phyloP scores from a whole-genome alignment of 1,140 invertebrate species.

The Drosophila truncata region DNA sequence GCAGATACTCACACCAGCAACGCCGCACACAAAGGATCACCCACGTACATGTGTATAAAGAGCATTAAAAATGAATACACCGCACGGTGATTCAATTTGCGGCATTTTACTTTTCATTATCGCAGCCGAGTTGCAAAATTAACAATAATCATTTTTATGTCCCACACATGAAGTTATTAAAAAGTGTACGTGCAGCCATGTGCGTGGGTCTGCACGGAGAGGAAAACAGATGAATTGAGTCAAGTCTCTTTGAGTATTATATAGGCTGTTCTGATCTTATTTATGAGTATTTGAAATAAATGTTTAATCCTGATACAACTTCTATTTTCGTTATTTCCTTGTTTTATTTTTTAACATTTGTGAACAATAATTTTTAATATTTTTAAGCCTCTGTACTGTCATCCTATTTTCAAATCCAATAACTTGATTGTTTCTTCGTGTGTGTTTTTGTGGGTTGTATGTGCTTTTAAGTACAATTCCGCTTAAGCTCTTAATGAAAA shows the following conservation, averaged over 20 bases:
- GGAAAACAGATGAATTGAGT: not conserved
- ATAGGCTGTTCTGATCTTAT: not conserved
- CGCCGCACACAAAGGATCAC: conserved; percentile 15
- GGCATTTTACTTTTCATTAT: conserved; percentile 65
- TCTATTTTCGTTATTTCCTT: not conserved
- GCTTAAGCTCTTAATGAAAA: conserved; percentile 67
- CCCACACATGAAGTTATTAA: conserved; percentile 66
- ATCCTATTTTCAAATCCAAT: not conserved
- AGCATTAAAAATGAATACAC: conserved; percentile 55
- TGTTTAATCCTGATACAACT: not conserved
- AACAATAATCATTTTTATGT: conserved; percentile 75
- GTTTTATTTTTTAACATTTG: not conserved
- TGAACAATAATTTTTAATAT: not conserved
- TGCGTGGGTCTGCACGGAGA: conserved; percentile 9
- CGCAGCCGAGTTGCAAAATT: conserved; percentile 52
- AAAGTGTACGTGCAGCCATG: conserved; percentile 31
- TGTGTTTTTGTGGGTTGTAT: conserved; percentile 1
- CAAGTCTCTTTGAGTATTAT: not conserved
- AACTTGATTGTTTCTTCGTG: not conserved
- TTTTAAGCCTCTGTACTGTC: too few relatives aligned
- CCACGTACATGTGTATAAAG: conserved; percentile 18
- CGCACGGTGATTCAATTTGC: conserved; percentile 71
- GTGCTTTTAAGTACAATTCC: conserved; percentile 49
- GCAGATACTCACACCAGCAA: conserved; percentile 13
- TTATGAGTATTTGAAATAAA: not conserved